Evolutionary conservation across 1,140 invertebrate species (phyloP).

Genomic region (Ooceraea biroi): DNA sequence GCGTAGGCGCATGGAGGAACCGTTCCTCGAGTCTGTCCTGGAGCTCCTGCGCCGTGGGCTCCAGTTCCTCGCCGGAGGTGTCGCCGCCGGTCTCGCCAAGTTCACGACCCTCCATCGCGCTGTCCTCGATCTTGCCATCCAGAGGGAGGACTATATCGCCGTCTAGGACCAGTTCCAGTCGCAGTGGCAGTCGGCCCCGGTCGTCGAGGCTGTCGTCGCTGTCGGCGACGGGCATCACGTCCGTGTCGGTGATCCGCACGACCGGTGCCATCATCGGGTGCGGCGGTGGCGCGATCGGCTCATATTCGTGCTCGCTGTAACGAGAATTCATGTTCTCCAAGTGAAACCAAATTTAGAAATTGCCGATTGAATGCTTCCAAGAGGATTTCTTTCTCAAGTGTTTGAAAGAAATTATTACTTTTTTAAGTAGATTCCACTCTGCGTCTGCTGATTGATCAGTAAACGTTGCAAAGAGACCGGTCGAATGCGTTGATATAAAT

Average conservation of each 20-base stretch:
- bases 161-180: slow-evolving; percentile 80
- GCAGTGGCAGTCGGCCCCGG: slow-evolving; percentile 77
- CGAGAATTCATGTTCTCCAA: slow-evolving; percentile 63
- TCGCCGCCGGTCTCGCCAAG: slow-evolving; percentile 80
- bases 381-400: neutral
- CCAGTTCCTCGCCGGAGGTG: slow-evolving; percentile 82
- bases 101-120: slow-evolving; percentile 83
- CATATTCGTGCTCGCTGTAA: slow-evolving; percentile 95
- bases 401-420: neutral
- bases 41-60: slow-evolving; percentile 80
- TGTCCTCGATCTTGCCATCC: slow-evolving; percentile 84
- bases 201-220: slow-evolving; percentile 86
- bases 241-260: slow-evolving; percentile 84
- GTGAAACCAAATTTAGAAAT: neutral
- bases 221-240: slow-evolving; percentile 84
- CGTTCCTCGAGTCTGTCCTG: slow-evolving; percentile 88
- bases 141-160: slow-evolving; percentile 84
- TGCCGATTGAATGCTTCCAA: neutral
- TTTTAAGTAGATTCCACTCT: too few relatives aligned
- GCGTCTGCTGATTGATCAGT: too few relatives aligned
- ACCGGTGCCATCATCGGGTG: slow-evolving; percentile 83
- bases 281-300: slow-evolving; percentile 89
- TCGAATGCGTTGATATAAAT: too few relatives aligned
- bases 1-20: slow-evolving; percentile 86
- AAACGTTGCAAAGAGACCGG: too few relatives aligned